phyloP scores from a whole-genome alignment of 1,140 invertebrate genomes.

The Grapholita molesta region DNA sequence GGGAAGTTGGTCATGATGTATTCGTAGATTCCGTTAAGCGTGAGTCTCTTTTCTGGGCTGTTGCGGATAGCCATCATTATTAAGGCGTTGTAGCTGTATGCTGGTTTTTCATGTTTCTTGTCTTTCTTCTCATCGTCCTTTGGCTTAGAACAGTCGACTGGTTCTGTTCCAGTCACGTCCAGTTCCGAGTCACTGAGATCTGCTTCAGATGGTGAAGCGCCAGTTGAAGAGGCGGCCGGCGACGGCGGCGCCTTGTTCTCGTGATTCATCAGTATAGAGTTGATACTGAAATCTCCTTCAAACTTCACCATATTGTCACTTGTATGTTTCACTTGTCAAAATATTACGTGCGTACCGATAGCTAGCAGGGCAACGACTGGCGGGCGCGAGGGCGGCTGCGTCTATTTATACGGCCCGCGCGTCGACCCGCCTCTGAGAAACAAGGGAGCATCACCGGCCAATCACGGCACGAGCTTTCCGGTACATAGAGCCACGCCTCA shows the following conservation, averaged over 20 bases:
- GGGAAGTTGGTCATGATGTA: constrained; percentile 99
- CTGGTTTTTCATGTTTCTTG: constrained; percentile 92
- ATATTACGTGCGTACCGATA: constrained; percentile 41
- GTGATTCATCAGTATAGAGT: constrained; percentile 69
- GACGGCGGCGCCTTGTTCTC: constrained; percentile 55
- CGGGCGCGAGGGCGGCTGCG: constrained; percentile 60
- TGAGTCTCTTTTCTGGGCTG: constrained; percentile 95
- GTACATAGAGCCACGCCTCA: constrained; percentile 43
- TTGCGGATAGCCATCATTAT: constrained; percentile 99
- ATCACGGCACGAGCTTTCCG: constrained; percentile 50
- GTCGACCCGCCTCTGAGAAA: constrained; percentile 45
- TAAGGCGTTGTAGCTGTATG: constrained; percentile 98
- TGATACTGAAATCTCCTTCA: constrained; percentile 75
- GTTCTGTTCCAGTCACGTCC: constrained; percentile 87
- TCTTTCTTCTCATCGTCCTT: constrained; percentile 75
- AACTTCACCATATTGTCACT: constrained; percentile 72
- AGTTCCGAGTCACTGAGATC: constrained; percentile 81
- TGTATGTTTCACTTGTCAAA: constrained; percentile 40
- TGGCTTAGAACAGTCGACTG: constrained; percentile 82
- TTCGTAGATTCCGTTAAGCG: constrained; percentile 99
- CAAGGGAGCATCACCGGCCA: constrained; percentile 36
- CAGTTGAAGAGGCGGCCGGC: constrained; percentile 50
- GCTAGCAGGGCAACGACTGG: constrained; percentile 57
- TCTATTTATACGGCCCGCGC: constrained; percentile 44
- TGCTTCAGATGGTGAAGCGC: constrained; percentile 54